Base-by-base conservation (phyloP, 2,888 invertebrate genomes). In the Drosophila flavopinicola region DNA sequence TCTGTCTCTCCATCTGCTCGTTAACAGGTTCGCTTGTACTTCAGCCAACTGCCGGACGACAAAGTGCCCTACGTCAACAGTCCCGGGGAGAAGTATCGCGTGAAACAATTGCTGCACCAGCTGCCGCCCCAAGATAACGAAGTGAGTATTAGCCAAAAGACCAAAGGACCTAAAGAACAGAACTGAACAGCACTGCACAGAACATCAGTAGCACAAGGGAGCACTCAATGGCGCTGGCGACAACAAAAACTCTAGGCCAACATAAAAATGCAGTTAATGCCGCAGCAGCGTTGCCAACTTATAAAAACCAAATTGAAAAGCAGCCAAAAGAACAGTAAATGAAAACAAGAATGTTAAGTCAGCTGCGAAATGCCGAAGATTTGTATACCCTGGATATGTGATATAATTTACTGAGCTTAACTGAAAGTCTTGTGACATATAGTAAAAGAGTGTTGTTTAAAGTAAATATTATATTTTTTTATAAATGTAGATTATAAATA, bases 41-140 rank as follows among this genome's bases (percentile, higher is more conserved):
- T 99, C 93, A 96, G 97, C 59, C 95, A 95, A 70, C 93, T 99
- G 63, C 97, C 99, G 9, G 98, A 99, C 92, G 98, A 98, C 92
- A 98, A 98, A 92, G 96, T 99, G 63, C 99, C 99, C 57, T 98
- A 98, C 92, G 96, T 98, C 83, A 98, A 98, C 93, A 97, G 97
- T 88, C 95, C 96, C 13, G 98, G 98, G 3, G 98, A 98, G 92
- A 93, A 98, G 88, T 97, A 98, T 92, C 94, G 99, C 56, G 96
- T 98, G 48, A 95, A 96, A 87, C 99, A 99, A 92, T 94, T 99
- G 79, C 93, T 98, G 78, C 97, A 97, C 88, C 99, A 99, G 92
- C 93, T 99, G 78, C 99, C 99, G 32, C 98, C 98, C 3, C 99
- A 99, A 92, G 99, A 99, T 93, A 98, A 98, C 92, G 96, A 96